phyloP scores from a whole-genome alignment of 1,140 invertebrate genomes.

The Lepidurus packardi region DNA sequence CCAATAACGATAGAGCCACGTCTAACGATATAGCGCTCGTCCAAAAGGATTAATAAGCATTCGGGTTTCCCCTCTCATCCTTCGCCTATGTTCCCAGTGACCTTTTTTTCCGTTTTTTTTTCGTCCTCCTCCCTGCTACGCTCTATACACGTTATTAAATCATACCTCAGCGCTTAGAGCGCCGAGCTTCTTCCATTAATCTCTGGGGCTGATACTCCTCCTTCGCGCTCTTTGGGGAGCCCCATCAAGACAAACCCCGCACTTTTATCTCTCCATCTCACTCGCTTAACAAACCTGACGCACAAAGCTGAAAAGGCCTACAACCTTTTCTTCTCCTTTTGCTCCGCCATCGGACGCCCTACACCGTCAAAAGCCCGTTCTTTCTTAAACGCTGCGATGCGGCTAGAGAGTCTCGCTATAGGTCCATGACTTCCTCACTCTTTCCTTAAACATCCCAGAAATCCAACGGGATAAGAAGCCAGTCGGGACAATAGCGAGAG shows the following conservation, averaged over 20 bases:
- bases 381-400: constrained; percentile 5
- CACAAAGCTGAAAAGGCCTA: not conserved
- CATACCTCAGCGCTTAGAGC: not conserved
- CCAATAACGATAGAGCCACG: too few species aligned
- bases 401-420: not conserved
- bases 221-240: not conserved
- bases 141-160: not conserved
- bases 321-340: not conserved
- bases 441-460: too few species aligned
- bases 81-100: too few species aligned
- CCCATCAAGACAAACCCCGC: not conserved
- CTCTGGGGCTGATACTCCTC: too few species aligned
- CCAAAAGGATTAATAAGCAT: too few species aligned
- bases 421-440: not conserved
- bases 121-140: too few species aligned
- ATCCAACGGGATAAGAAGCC: too few species aligned
- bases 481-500: too few species aligned
- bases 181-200: not conserved
- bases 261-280: constrained; percentile 19
- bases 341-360: not conserved
- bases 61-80: too few species aligned
- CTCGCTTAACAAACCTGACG: not conserved
- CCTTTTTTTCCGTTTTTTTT: too few species aligned
- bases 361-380: not conserved
- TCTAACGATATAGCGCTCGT: too few species aligned